Evolutionary conservation across 1,140 invertebrate genomes (phyloP).

Genomic region (Hetaerina americana): DNA sequence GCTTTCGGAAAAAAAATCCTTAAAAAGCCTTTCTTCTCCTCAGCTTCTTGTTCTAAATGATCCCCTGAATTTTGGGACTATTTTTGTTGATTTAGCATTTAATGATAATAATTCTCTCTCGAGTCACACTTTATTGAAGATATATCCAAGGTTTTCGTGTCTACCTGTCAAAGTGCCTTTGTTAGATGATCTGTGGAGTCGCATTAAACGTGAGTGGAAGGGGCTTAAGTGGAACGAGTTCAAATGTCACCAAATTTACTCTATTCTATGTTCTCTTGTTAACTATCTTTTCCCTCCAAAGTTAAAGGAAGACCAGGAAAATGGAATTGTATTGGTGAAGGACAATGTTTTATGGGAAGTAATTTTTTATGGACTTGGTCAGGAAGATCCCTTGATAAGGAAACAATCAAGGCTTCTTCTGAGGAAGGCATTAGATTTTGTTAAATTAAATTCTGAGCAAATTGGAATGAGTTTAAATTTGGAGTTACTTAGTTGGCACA

Average conservation of each 20-base stretch:
- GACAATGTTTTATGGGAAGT: constrained; percentile 16
- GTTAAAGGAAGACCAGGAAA: not conserved
- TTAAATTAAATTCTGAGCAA: constrained; percentile 11
- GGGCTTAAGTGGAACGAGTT: not conserved
- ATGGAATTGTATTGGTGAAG: not conserved
- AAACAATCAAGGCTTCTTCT: constrained; percentile 28
- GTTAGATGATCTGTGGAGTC: too few relatives aligned
- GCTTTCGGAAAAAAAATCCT: too few relatives aligned
- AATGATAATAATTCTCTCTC: too few relatives aligned
- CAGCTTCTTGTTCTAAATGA: too few relatives aligned
- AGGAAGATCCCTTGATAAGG: constrained; percentile 13
- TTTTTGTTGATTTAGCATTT: too few relatives aligned
- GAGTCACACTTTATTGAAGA: too few relatives aligned
- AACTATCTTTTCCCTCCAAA: not conserved
- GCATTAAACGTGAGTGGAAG: too few relatives aligned
- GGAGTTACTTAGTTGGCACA: constrained; percentile 14
- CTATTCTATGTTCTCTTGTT: not conserved
- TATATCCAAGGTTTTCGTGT: too few relatives aligned
- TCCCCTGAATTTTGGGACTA: too few relatives aligned
- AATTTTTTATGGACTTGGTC: constrained; percentile 13
- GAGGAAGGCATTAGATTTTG: constrained; percentile 22
- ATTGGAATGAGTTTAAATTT: not conserved
- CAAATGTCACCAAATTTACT: not conserved
- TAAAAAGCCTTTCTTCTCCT: too few relatives aligned
- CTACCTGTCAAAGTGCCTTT: too few relatives aligned